Percentiles rank a stretch among this genome's conserved stretches.
Evolutionary conservation across 1,140 invertebrate genomes (phyloP).

Genomic region (Saccostrea glomerata): DNA sequence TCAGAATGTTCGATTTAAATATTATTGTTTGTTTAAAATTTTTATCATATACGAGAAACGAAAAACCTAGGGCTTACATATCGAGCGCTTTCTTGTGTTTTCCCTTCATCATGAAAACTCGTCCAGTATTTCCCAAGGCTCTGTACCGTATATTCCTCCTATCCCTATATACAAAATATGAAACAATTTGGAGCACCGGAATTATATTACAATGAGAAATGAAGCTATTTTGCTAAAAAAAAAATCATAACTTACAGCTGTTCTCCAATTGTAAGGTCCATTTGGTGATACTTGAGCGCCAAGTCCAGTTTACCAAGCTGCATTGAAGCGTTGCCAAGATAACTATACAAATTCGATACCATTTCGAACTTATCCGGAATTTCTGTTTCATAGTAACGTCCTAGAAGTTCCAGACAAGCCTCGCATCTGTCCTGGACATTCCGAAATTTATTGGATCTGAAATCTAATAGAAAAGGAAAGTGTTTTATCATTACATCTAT

Average conservation of each 20-base stretch:
- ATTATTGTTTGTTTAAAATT: no score
- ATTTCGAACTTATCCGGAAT: slow-evolving; percentile 68
- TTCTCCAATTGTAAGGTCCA: slow-evolving; percentile 70
- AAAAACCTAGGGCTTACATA: slow-evolving; percentile 65
- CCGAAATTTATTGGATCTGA: slow-evolving; percentile 39
- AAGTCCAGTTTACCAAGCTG: slow-evolving; percentile 68
- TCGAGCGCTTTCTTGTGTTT: slow-evolving; percentile 75
- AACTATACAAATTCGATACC: slow-evolving; percentile 73
- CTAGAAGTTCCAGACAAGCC: slow-evolving; percentile 62
- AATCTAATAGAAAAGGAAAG: slow-evolving; percentile 25
- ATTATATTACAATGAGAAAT: background rate
- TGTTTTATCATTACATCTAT: no score
- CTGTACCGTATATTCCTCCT: slow-evolving; percentile 67
- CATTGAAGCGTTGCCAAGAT: slow-evolving; percentile 74
- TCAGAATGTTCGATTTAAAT: no score
- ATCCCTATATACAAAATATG: slow-evolving; percentile 59
- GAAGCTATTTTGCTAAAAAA: background rate
- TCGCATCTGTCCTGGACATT: slow-evolving; percentile 51
- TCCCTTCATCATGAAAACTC: slow-evolving; percentile 73
- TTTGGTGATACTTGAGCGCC: slow-evolving; percentile 70
- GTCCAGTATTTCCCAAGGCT: slow-evolving; percentile 76
- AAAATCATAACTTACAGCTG: slow-evolving; percentile 59
- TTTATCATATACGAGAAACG: no score
- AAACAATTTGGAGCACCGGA: background rate
- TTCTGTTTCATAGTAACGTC: slow-evolving; percentile 66